These are phyloP conservation scores for Octodonta nipae DNA, from an alignment of 2,888 invertebrate species.

Conservation along the genomic window DNA sequence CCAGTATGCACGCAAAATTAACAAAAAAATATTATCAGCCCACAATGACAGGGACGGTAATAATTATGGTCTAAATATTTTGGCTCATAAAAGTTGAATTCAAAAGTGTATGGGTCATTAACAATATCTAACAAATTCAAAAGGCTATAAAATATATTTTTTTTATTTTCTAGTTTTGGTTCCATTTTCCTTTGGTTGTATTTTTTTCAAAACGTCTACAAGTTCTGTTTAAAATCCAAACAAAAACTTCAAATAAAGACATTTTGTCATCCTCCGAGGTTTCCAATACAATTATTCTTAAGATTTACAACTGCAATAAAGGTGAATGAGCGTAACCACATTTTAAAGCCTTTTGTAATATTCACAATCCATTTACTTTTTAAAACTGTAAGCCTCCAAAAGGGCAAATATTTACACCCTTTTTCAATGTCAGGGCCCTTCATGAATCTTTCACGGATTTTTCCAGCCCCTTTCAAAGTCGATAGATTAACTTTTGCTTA, in stretches of 20 bases:
- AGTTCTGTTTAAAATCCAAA: conserved; percentile 1
- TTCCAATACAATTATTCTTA: conserved; percentile 11
- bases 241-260: conserved; percentile 2
- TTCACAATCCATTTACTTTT: conserved; percentile 17
- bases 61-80: too few relatives aligned
- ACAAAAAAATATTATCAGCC: too few relatives aligned
- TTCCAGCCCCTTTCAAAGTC: conserved; percentile 13
- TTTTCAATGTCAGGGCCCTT: conserved; percentile 14
- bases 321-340: conserved; percentile 17
- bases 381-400: conserved; percentile 18
- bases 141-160: too few relatives aligned
- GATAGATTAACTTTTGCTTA: conserved; percentile 12
- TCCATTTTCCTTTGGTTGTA: too few relatives aligned
- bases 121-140: too few relatives aligned
- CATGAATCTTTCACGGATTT: conserved; percentile 12
- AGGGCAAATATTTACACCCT: conserved; percentile 22
- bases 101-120: too few relatives aligned
- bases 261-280: conserved; percentile 11
- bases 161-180: too few relatives aligned
- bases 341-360: conserved; percentile 15
- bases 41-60: too few relatives aligned
- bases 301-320: conserved; percentile 19
- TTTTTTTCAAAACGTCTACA: neutral
- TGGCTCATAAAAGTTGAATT: too few relatives aligned
- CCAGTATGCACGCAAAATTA: too few relatives aligned